These are phyloP conservation scores for Ctenoplectra terminalis DNA, from an alignment of 1,140 invertebrate species.

Conservation along the genomic window DNA sequence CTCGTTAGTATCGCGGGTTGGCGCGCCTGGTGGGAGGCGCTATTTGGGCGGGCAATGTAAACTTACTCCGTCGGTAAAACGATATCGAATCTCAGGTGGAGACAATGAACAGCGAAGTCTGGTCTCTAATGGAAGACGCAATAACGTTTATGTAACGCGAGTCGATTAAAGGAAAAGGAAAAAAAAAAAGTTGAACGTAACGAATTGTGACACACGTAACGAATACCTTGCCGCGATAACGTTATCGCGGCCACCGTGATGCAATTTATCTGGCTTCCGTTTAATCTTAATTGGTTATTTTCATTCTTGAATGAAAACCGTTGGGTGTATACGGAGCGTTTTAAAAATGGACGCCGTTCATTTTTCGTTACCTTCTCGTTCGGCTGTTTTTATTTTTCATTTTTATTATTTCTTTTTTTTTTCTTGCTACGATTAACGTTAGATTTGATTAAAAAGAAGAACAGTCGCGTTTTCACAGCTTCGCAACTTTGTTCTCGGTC, in stretches of 20 bases:
- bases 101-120: not conserved
- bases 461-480: not conserved
- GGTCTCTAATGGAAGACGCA: not conserved
- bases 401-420: too few relatives aligned
- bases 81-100: not conserved
- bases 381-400: too few relatives aligned
- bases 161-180: not conserved
- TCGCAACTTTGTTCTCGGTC: not conserved
- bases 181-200: too few relatives aligned
- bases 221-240: constrained; percentile 11
- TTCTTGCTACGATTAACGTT: too few relatives aligned
- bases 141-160: constrained; percentile 12
- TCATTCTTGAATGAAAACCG: not conserved
- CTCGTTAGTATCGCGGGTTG: not conserved
- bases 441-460: too few relatives aligned
- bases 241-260: constrained; percentile 23
- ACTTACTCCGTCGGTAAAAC: not conserved
- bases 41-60: not conserved
- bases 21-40: not conserved
- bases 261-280: not conserved
- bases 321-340: too few relatives aligned
- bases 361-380: too few relatives aligned
- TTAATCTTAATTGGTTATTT: not conserved
- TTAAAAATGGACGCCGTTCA: too few relatives aligned
- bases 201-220: not conserved